These are phyloP conservation scores for Meteorus sp. DNA, from an alignment of 1,140 invertebrate genomes.

Conservation along the genomic window DNA sequence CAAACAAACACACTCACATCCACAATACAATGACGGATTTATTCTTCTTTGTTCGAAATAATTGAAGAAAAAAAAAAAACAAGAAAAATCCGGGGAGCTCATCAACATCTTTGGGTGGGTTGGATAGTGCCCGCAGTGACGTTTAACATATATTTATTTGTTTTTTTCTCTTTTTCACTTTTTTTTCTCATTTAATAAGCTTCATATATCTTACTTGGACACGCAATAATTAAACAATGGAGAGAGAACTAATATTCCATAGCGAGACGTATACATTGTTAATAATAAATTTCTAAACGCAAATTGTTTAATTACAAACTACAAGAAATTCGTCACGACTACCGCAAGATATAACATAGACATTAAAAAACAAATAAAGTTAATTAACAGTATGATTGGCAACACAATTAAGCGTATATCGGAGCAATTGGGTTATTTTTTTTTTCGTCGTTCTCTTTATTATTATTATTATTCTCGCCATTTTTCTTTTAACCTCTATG, in stretches of 20 bases:
- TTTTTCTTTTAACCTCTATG: neutral
- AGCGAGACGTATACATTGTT: slow-evolving; percentile 20
- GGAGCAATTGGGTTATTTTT: slow-evolving; percentile 41
- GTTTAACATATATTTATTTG: too few species aligned
- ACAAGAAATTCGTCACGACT: slow-evolving; percentile 25
- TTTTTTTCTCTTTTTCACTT: too few species aligned
- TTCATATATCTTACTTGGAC: neutral
- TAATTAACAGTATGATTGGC: slow-evolving; percentile 48
- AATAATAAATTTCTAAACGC: slow-evolving; percentile 25
- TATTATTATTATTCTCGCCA: slow-evolving; percentile 15
- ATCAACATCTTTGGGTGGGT: too few species aligned
- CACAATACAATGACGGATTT: too few species aligned
- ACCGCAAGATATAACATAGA: slow-evolving; percentile 34
- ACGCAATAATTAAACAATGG: slow-evolving; percentile 9
- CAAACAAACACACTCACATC: too few species aligned
- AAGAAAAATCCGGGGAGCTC: too few species aligned
- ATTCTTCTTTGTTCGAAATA: too few species aligned
- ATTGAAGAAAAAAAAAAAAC: too few species aligned
- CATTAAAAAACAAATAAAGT: slow-evolving; percentile 44
- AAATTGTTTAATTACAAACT: slow-evolving; percentile 20
- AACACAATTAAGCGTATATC: slow-evolving; percentile 55
- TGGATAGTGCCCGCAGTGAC: too few species aligned
- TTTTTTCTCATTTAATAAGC: neutral
- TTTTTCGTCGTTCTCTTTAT: slow-evolving; percentile 22
- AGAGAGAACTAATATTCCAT: slow-evolving; percentile 11